phyloP scores from a whole-genome alignment of 2,797 vertebrate species.

The Microctenopoma steveboyesi region DNA sequence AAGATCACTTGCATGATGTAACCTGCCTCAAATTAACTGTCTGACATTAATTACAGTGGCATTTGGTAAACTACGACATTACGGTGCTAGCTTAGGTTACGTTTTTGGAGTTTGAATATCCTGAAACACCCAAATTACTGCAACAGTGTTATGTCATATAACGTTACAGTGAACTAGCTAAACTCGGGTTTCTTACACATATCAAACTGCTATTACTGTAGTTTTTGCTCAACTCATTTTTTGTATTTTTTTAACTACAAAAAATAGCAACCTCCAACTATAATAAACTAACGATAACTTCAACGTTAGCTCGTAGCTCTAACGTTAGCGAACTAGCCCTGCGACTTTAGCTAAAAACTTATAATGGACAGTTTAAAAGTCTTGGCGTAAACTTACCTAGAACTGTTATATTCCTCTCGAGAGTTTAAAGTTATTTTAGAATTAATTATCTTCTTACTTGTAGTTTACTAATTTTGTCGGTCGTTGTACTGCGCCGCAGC shows the following conservation, averaged over 20 bases:
- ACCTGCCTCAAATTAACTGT: background rate
- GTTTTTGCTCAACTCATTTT: background rate
- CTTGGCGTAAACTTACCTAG: conserved; percentile 43
- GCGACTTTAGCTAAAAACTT: conserved; percentile 43
- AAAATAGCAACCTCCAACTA: conserved; percentile 3
- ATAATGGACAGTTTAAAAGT: background rate
- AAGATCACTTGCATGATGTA: background rate
- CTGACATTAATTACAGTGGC: background rate
- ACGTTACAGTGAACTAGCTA: background rate
- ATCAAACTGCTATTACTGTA: background rate
- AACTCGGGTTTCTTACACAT: background rate
- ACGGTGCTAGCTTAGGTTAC: conserved; percentile 6
- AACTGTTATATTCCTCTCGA: conserved; percentile 3
- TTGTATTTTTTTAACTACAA: background rate
- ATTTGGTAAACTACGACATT: conserved; percentile 3
- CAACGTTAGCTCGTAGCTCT: conserved; percentile 60
- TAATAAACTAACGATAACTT: conserved; percentile 53
- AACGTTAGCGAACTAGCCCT: conserved; percentile 65
- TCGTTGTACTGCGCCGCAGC: conserved; percentile 56
- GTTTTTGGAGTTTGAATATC: conserved; percentile 7
- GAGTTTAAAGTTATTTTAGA: background rate
- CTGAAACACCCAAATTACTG: conserved; percentile 13
- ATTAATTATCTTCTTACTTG: conserved; percentile 2
- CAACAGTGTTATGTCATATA: background rate
- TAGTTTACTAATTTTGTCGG: conserved; percentile 42